These are phyloP conservation scores for Clarias batrachus DNA, from an alignment of 2,113 vertebrate species.

Conservation along the genomic window DNA sequence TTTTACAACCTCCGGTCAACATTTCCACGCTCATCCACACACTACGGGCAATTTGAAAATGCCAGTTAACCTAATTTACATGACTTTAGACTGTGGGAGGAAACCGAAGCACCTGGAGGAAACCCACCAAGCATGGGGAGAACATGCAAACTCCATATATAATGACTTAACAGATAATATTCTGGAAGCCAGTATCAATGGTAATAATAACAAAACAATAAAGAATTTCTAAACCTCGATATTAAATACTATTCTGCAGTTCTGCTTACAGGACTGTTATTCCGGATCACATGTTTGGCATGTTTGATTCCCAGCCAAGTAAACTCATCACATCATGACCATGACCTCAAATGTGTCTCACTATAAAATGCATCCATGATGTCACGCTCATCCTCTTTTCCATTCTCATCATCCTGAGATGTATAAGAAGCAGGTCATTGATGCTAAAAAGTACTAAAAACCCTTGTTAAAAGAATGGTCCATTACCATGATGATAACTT, in stretches of 20 bases:
- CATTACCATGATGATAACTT: neutral
- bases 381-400: neutral
- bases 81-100: too few relatives aligned
- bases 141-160: neutral
- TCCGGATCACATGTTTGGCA: neutral
- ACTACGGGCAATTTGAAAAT: too few relatives aligned
- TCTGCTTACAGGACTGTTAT: neutral
- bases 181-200: neutral
- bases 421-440: neutral
- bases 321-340: neutral
- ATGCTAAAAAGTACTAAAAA: neutral
- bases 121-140: too few relatives aligned
- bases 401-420: neutral
- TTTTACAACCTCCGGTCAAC: too few relatives aligned
- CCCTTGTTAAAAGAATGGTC: neutral
- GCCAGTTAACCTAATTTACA: too few relatives aligned
- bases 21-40: too few relatives aligned
- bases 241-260: neutral
- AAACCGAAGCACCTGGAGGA: too few relatives aligned
- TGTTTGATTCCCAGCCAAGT: neutral
- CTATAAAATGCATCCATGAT: neutral
- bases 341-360: neutral
- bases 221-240: neutral
- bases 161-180: neutral
- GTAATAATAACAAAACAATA: neutral